These are phyloP conservation scores for Hyperopisus bebe DNA, from an alignment of 2,113 vertebrate genomes.

Conservation along the genomic window DNA sequence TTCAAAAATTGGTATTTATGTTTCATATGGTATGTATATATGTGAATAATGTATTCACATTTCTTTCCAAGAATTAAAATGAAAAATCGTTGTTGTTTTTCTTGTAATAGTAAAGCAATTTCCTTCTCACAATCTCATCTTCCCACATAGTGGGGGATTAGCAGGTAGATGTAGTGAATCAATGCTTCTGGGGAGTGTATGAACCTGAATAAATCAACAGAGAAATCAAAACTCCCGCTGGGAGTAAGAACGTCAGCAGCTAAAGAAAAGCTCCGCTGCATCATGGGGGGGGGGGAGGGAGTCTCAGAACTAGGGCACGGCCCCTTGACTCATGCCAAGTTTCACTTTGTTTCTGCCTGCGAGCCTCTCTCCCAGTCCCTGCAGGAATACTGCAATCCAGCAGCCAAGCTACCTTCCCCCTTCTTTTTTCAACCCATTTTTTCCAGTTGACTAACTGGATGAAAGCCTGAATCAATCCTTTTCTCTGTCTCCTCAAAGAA, in stretches of 20 bases:
- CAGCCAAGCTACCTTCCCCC: neutral
- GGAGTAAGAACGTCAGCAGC: neutral
- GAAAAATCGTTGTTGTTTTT: neutral
- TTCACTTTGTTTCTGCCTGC: neutral
- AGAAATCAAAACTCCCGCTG: neutral
- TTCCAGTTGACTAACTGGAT: neutral
- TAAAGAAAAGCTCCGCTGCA: neutral
- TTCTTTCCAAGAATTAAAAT: slow-evolving; percentile 1
- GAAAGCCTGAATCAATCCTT: slow-evolving; percentile 25
- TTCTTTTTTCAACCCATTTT: neutral
- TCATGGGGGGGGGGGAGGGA: neutral
- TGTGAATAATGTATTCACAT: neutral
- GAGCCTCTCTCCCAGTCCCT: neutral
- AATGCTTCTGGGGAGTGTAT: neutral
- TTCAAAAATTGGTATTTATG: neutral
- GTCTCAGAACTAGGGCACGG: neutral
- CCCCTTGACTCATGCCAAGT: neutral
- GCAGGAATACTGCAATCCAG: neutral
- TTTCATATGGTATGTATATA: neutral
- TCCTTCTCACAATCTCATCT: neutral
- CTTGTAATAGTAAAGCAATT: neutral
- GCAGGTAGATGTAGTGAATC: neutral
- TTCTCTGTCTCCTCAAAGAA: slow-evolving; percentile 26
- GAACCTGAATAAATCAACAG: slow-evolving; percentile 18
- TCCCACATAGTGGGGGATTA: slow-evolving; percentile 7